Base-by-base conservation (phyloP, 2,113 vertebrate species). In the Oryzias javanicus region DNA sequence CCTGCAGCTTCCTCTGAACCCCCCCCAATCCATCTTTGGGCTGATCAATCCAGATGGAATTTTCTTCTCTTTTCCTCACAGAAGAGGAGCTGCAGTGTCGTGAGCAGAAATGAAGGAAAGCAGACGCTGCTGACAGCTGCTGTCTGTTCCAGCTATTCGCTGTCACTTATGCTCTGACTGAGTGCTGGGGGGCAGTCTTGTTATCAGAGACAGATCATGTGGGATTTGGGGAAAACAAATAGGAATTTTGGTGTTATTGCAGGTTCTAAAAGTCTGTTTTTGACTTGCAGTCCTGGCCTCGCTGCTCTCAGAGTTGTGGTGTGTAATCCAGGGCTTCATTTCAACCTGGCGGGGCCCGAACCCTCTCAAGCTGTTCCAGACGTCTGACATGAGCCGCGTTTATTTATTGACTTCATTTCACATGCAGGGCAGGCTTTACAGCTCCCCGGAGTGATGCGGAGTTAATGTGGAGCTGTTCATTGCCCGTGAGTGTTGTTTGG, bases 331-430 rank as follows among this genome's bases (percentile, higher is more conserved):
- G 67, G 79, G 73, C 73, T 53, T 82, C 65, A 67, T 84, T 88
- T 80, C 81, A 85, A 80, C 80, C 79, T 70, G 78, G 83, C 80
- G 79, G 17, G 6, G 71, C 79, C 77, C 65, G 57, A 76, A 60
- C 61, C 70, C 71, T 85, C 80, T 88, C 82, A 86, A 77, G 80
- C 78, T 59, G 74, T 80, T 89, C 89, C 90, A 92, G 88, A 87
- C 83, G 74, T 90, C 85, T 89, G 86, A 91, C 90, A 90, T 82
- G 79, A 74, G 67, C 62, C 72, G 63, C 66, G 73, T 88, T 89
- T 88, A 91, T 90, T 91, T 89, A 90, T 89, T 86, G 83, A 86
- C 85, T 88, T 88, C 82, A 88, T 89, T 89, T 82, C 61, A 58
- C 86, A 82, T 46, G 56, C 69, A 57, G 84, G 87, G 76, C 81